These are phyloP conservation scores for Takifugu flavidus DNA, from an alignment of 2,113 vertebrate species.

Conservation along the genomic window DNA sequence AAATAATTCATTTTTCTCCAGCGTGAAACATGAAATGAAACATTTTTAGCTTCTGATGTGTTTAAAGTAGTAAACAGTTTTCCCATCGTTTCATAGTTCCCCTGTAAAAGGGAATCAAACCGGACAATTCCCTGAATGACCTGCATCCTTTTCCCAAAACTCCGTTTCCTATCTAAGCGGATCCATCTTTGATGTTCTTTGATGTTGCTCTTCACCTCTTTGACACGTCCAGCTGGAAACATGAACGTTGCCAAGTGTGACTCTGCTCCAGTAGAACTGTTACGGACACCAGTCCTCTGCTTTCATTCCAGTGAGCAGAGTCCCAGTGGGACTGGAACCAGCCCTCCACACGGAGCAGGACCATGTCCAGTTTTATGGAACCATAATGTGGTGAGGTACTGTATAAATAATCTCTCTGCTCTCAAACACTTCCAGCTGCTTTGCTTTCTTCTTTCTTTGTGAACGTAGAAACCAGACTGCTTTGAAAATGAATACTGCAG, in stretches of 20 bases:
- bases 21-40: too few relatives aligned
- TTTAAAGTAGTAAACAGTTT: too few relatives aligned
- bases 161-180: too few relatives aligned
- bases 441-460: conserved; percentile 25
- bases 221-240: conserved; percentile 16
- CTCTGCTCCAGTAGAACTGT: neutral
- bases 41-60: too few relatives aligned
- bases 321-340: conserved; percentile 61
- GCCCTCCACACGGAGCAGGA: conserved; percentile 58
- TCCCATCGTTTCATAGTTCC: too few relatives aligned
- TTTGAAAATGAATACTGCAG: conserved; percentile 23
- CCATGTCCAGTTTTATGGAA: conserved; percentile 61
- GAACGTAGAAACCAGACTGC: conserved; percentile 12
- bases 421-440: conserved; percentile 69
- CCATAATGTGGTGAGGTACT: conserved; percentile 54
- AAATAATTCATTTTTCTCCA: too few relatives aligned
- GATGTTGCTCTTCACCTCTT: conserved; percentile 20
- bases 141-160: too few relatives aligned
- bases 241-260: conserved; percentile 19
- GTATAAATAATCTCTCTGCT: conserved; percentile 64
- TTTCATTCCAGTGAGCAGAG: conserved; percentile 54
- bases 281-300: conserved; percentile 34
- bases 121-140: too few relatives aligned
- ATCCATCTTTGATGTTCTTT: too few relatives aligned
- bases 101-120: too few relatives aligned